Evolutionary conservation across 2,113 vertebrate genomes (phyloP), one percentile per base, ranked within the genome.

Genomic region (Cyrtonyx montezumae): DNA sequence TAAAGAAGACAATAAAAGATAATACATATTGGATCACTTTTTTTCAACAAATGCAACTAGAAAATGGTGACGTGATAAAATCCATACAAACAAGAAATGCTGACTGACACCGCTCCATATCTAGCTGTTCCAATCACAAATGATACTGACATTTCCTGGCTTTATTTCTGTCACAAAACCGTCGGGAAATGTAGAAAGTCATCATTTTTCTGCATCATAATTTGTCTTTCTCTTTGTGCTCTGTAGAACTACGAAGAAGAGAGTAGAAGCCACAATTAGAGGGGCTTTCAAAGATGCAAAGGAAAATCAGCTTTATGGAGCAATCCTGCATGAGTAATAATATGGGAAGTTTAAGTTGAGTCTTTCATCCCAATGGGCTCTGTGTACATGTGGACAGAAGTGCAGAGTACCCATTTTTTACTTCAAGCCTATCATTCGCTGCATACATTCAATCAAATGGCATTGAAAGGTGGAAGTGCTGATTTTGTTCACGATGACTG

Each of bases 141-240:
- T 90, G 66, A 96, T 96, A 96, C 82, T 94, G 91, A 16, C 26
- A 80, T 90, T 91, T 77, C 63, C 66, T 78, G 79, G 75, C 61
- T 96, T 96, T 95, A 91, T 66, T 94, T 88, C 75, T 88, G 65
- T 92, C 96, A 96, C 66, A 91, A 84, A 91, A 58, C 42, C 78
- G 71, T 88, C 55, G 82, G 74, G 84, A 94, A 94, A 95, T 79
- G 84, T 96, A 59, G 85, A 87, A 96, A 96, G 95, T 46, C 46
- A 81, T 96, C 86, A 84, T 53, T 91, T 95, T 96, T 92, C 93
- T 94, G 79, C 49, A 61, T 77, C 69, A 22, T 94, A 80, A 96
- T 97, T 97, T 96, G 32, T 92, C 95, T 96, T 95, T 86, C 68
- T 77, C 84, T 91, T 28, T 81, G 56, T 48, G 66, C 56, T 65